These are phyloP conservation scores for Micromys minutus DNA, from an alignment of 2,113 vertebrate species.

Conservation along the genomic window DNA sequence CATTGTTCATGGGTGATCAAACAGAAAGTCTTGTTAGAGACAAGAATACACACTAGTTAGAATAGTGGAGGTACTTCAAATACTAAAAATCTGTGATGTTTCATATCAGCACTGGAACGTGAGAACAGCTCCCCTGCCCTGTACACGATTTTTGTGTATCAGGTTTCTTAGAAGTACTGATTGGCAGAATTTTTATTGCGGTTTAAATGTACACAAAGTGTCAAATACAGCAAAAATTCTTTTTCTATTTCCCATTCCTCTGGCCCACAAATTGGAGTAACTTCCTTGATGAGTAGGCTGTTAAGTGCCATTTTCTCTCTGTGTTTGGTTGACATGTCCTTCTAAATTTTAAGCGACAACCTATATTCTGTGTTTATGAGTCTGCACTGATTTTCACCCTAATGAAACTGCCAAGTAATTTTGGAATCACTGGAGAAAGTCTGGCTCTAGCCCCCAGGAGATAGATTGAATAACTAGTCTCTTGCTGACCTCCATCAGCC, in stretches of 20 bases:
- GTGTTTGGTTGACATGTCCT: slow-evolving; percentile 36
- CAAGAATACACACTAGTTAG: neutral
- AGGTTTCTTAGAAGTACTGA: neutral
- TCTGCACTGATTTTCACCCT: slow-evolving; percentile 53
- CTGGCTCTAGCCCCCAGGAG: slow-evolving; percentile 56
- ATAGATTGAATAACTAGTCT: slow-evolving; percentile 71
- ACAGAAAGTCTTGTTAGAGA: neutral
- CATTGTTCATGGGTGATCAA: neutral
- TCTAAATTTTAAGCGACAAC: slow-evolving; percentile 62
- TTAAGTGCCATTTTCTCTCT: slow-evolving; percentile 32
- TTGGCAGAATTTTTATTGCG: slow-evolving; percentile 13
- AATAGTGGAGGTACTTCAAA: neutral
- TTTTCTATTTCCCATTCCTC: neutral
- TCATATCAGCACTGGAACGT: slow-evolving; percentile 66
- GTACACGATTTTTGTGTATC: neutral
- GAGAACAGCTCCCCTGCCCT: slow-evolving; percentile 53
- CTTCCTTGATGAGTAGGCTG: slow-evolving; percentile 47
- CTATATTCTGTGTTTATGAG: neutral
- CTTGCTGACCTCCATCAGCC: slow-evolving; percentile 69
- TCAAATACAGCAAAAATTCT: slow-evolving; percentile 25
- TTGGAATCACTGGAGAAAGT: slow-evolving; percentile 59
- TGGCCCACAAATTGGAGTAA: neutral
- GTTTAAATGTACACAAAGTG: neutral
- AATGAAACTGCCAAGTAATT: slow-evolving; percentile 71
- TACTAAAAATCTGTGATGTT: neutral